phyloP scores from a whole-genome alignment of 2,888 invertebrate species.

The Parascotia fuliginaria region DNA sequence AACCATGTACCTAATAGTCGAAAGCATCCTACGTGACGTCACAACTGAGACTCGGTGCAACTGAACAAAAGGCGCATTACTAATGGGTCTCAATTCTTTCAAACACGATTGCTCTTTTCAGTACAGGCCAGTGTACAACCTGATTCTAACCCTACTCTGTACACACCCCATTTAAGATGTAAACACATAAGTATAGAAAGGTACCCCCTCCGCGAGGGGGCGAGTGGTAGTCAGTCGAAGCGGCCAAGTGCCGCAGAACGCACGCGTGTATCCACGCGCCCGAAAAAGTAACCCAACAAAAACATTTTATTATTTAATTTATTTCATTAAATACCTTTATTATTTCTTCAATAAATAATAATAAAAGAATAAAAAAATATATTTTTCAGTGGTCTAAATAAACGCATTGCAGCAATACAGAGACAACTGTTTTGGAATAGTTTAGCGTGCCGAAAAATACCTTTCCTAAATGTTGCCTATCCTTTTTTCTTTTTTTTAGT shows the following conservation, averaged over 20 bases:
- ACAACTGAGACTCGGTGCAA: background rate
- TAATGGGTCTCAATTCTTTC: conserved; percentile 29
- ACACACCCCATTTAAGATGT: conserved; percentile 80
- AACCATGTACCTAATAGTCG: no score
- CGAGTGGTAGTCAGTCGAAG: conserved; percentile 64
- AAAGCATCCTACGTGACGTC: background rate
- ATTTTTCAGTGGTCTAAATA: conserved; percentile 10
- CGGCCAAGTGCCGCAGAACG: conserved; percentile 70
- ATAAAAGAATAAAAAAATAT: background rate
- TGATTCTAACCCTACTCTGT: conserved; percentile 54
- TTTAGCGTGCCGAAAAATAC: conserved; percentile 38
- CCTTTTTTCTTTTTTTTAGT: conserved; percentile 28
- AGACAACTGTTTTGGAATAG: conserved; percentile 38
- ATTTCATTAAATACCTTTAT: conserved; percentile 12
- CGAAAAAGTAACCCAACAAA: conserved; percentile 38
- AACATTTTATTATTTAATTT: conserved; percentile 28
- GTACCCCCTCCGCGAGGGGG: conserved; percentile 52
- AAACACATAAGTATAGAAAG: conserved; percentile 78
- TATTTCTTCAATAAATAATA: background rate
- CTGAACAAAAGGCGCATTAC: conserved; percentile 14
- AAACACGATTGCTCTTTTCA: conserved; percentile 35
- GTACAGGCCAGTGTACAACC: conserved; percentile 20
- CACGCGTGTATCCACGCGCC: conserved; percentile 52
- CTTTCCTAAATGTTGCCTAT: conserved; percentile 34
- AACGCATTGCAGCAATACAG: conserved; percentile 40